Evolutionary conservation across 2,888 invertebrate genomes (phyloP).

Genomic region (Cepaea hortensis): DNA sequence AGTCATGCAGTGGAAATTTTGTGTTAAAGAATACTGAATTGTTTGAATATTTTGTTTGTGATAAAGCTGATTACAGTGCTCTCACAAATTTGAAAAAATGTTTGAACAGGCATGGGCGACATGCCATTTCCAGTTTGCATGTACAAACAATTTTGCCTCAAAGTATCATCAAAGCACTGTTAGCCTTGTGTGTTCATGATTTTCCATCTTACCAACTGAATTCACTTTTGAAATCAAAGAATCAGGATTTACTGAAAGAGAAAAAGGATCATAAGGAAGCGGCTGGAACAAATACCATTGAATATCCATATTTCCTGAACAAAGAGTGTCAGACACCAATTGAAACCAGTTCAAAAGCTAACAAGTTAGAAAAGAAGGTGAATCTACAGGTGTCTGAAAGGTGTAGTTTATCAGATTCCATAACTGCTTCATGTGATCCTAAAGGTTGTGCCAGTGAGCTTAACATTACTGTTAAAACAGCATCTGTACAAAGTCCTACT

Average conservation of each 20-base stretch:
- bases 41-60: constrained; percentile 44
- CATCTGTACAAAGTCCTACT: too few species aligned
- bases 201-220: constrained; percentile 4
- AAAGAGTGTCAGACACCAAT: constrained; percentile 27
- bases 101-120: constrained; percentile 22
- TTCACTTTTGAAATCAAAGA: constrained; percentile 20
- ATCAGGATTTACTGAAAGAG: not conserved
- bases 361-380: not conserved
- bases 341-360: not conserved
- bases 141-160: constrained; percentile 21
- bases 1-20: constrained; percentile 20
- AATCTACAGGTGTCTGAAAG: not conserved
- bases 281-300: too few species aligned
- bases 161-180: constrained; percentile 20
- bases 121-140: constrained; percentile 5
- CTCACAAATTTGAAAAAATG: constrained; percentile 31
- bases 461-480: not conserved
- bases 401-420: not conserved
- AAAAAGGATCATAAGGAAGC: not conserved
- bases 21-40: not conserved
- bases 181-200: constrained; percentile 20
- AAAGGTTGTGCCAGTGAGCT: not conserved
- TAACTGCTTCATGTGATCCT: not conserved
- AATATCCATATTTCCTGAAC: constrained; percentile 4
- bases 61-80: constrained; percentile 34